These are phyloP conservation scores for Hyles lineata DNA, from an alignment of 2,888 invertebrate genomes.

Conservation along the genomic window DNA sequence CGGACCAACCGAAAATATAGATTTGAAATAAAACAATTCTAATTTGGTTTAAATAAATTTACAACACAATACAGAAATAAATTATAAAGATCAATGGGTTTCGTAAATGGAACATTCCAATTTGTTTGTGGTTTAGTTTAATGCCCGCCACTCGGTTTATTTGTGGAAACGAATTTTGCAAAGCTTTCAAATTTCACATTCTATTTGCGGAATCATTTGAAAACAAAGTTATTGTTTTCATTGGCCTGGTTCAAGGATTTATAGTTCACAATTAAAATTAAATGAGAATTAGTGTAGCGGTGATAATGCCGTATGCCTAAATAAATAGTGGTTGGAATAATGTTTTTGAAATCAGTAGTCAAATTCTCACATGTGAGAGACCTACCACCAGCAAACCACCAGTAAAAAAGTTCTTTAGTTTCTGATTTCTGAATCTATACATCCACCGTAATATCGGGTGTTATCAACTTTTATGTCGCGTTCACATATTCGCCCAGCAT, in stretches of 20 bases:
- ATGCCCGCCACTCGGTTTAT: neutral
- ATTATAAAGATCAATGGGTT: slow-evolving; percentile 2
- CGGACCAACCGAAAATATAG: too few species aligned
- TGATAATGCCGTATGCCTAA: neutral
- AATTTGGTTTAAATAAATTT: neutral
- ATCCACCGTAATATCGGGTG: too few species aligned
- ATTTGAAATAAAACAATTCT: neutral
- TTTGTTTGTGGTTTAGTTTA: slow-evolving; percentile 8
- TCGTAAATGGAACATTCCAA: neutral
- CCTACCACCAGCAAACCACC: too few species aligned
- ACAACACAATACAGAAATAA: neutral
- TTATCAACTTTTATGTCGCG: too few species aligned
- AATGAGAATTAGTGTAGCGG: neutral
- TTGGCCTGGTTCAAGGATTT: slow-evolving; percentile 5
- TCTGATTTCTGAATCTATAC: too few species aligned
- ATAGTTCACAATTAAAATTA: slow-evolving; percentile 8
- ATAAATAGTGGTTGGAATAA: neutral
- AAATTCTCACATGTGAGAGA: too few species aligned
- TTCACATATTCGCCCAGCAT: too few species aligned
- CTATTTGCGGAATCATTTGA: slow-evolving; percentile 8
- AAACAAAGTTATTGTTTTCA: slow-evolving; percentile 8
- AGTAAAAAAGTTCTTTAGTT: too few species aligned
- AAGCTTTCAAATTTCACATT: neutral
- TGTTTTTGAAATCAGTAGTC: neutral
- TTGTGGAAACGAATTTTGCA: slow-evolving; percentile 12